Evolutionary conservation across 2,113 vertebrate genomes (phyloP).

Genomic region (Pituophis catenifer): DNA sequence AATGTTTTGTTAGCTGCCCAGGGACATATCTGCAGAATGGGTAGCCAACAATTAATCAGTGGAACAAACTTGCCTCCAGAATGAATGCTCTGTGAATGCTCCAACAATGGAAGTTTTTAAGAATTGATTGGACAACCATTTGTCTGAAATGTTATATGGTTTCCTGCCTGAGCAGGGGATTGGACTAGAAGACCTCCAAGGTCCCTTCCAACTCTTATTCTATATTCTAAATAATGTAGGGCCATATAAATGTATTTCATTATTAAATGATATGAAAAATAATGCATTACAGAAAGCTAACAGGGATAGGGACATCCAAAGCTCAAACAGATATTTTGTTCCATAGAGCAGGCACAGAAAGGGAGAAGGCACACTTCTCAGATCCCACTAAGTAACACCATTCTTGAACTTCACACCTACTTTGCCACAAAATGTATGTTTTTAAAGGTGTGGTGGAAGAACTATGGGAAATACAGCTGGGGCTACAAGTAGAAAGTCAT

Average conservation of each 20-base stretch:
- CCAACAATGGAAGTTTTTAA: too few relatives aligned
- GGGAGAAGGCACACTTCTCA: not conserved
- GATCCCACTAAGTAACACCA: not conserved
- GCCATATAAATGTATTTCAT: not conserved
- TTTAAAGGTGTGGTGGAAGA: not conserved
- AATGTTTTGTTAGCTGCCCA: not conserved
- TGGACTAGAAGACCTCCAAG: too few relatives aligned
- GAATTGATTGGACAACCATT: too few relatives aligned
- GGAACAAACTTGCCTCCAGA: too few relatives aligned
- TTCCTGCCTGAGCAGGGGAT: too few relatives aligned
- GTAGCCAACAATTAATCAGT: too few relatives aligned
- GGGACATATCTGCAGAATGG: not conserved
- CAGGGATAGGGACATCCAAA: not conserved
- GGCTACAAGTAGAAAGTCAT: not conserved
- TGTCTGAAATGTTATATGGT: too few relatives aligned
- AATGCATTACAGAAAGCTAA: not conserved
- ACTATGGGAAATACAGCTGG: not conserved
- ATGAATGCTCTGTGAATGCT: too few relatives aligned
- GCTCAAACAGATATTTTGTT: not conserved
- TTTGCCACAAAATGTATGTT: not conserved
- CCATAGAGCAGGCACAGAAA: not conserved
- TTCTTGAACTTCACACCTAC: not conserved
- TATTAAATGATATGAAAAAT: not conserved
- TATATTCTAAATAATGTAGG: too few relatives aligned
- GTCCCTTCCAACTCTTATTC: too few relatives aligned